phyloP scores from a whole-genome alignment of 2,888 invertebrate species.

The Mactromeris polynyma region DNA sequence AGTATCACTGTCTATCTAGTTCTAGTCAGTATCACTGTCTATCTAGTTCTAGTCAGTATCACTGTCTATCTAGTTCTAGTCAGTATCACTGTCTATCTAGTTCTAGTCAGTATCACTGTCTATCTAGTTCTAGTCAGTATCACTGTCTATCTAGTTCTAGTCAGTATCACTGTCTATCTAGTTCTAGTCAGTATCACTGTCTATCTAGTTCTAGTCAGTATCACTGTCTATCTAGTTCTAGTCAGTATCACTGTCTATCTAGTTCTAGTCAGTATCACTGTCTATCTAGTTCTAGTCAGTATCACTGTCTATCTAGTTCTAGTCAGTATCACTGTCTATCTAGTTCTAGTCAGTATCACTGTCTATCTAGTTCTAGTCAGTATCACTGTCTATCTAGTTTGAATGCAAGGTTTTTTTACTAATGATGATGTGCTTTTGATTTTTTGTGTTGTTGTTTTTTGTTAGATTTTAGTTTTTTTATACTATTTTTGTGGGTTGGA shows the following conservation, averaged over 20 bases:
- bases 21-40: conserved; percentile 13
- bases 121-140: conserved; percentile 19
- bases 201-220: conserved; percentile 19
- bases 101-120: conserved; percentile 14
- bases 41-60: conserved; percentile 19
- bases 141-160: too few species aligned
- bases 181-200: conserved; percentile 14
- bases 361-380: conserved; percentile 18
- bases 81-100: too few species aligned
- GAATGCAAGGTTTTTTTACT: not conserved
- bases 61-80: conserved; percentile 17
- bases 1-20: too few species aligned
- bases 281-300: conserved; percentile 22
- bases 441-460: conserved; percentile 11
- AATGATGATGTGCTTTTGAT: not conserved
- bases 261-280: conserved; percentile 14
- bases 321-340: conserved; percentile 9
- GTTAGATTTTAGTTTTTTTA: not conserved
- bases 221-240: too few species aligned
- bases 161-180: conserved; percentile 2
- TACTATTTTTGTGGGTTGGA: not conserved
- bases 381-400: not conserved
- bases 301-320: too few species aligned
- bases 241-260: conserved; percentile 6
- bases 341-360: conserved; percentile 17